phyloP scores from a whole-genome alignment of 2,888 invertebrate genomes.

The Beris chalybata region DNA sequence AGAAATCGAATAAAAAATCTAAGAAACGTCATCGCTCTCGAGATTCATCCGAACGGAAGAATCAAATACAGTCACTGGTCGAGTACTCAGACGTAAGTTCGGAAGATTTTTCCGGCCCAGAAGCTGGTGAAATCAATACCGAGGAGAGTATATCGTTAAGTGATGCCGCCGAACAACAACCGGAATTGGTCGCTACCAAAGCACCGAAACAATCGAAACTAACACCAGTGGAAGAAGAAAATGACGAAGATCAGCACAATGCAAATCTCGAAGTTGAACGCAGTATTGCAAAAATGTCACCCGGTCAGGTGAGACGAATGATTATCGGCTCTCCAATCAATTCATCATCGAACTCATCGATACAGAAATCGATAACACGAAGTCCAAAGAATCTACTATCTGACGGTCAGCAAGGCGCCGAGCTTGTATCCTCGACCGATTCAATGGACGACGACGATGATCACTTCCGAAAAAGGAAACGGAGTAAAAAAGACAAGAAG shows the following conservation, averaged over 20 bases:
- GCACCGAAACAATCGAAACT: neutral
- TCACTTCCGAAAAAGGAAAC: constrained; percentile 61
- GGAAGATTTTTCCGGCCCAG: constrained; percentile 85
- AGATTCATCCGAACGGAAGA: constrained; percentile 21
- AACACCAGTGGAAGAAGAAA: constrained; percentile 27
- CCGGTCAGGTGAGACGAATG: constrained; percentile 47
- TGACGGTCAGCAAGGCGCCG: constrained; percentile 39
- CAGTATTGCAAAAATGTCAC: constrained; percentile 47
- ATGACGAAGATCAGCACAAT: constrained; percentile 39
- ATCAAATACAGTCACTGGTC: constrained; percentile 44
- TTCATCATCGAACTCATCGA: constrained; percentile 43
- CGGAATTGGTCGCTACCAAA: neutral
- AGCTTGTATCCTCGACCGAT: constrained; percentile 47
- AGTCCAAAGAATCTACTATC: constrained; percentile 23
- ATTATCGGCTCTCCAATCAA: constrained; percentile 49
- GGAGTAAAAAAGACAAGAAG: constrained; percentile 57
- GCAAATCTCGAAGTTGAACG: constrained; percentile 41
- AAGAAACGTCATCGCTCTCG: constrained; percentile 40
- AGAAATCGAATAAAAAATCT: constrained; percentile 40
- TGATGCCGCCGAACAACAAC: constrained; percentile 35
- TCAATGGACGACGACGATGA: constrained; percentile 53
- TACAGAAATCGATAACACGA: constrained; percentile 30
- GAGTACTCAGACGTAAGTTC: constrained; percentile 94
- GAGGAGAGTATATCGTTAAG: constrained; percentile 63
- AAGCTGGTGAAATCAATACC: constrained; percentile 87